These are phyloP conservation scores for Enhydra lutris DNA, from an alignment of 2,113 vertebrate genomes.

Conservation along the genomic window DNA sequence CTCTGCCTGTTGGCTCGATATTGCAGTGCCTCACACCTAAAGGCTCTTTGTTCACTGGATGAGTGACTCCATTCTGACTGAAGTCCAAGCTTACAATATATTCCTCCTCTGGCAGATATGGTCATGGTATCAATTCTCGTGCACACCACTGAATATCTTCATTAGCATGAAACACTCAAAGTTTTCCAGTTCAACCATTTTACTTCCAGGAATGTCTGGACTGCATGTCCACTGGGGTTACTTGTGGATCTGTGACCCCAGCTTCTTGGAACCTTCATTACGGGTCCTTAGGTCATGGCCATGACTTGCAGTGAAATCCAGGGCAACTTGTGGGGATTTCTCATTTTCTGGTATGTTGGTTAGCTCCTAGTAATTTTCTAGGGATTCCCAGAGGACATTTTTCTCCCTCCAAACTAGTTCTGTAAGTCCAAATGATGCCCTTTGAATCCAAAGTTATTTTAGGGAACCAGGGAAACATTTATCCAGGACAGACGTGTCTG, in stretches of 20 bases:
- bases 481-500: not conserved
- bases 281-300: not conserved
- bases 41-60: not conserved
- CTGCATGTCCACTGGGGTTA: not conserved
- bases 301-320: not conserved
- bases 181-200: not conserved
- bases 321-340: not conserved
- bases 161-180: not conserved
- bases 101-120: not conserved
- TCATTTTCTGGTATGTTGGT: not conserved
- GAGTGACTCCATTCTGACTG: not conserved
- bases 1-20: not conserved
- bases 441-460: not conserved
- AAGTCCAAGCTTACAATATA: accelerated
- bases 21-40: not conserved
- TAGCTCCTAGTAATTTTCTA: not conserved
- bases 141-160: not conserved
- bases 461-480: not conserved
- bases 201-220: not conserved
- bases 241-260: not conserved
- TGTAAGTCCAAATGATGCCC: not conserved
- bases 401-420: not conserved
- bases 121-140: not conserved
- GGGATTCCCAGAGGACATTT: not conserved
- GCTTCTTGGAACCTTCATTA: not conserved